phyloP scores from a whole-genome alignment of 2,888 invertebrate genomes.

The Ormyrus nitidulus region DNA sequence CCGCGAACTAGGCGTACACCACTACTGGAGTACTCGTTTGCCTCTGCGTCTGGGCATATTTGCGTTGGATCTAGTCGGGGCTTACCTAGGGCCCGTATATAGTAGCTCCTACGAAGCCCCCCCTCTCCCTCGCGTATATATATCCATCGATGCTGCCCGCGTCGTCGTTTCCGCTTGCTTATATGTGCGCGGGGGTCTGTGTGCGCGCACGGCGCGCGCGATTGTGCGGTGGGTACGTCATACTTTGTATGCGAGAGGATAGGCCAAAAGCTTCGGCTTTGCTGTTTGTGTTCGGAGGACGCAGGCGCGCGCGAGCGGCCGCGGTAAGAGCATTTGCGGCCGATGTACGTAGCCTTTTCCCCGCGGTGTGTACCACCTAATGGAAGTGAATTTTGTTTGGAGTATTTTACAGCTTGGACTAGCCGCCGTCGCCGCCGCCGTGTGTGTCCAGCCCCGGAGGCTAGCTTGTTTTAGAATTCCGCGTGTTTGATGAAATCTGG shows the following conservation, averaged over 20 bases:
- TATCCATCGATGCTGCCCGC: not conserved
- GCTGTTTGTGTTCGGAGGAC: conserved; percentile 27
- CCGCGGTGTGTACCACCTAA: conserved; percentile 27
- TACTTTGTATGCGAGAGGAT: conserved; percentile 45
- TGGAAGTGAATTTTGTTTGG: conserved; percentile 49
- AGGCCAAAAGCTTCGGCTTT: conserved; percentile 33
- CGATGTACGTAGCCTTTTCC: not conserved
- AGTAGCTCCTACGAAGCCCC: not conserved
- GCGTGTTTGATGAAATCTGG: too few species aligned
- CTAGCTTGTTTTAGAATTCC: too few species aligned
- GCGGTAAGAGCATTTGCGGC: conserved; percentile 41
- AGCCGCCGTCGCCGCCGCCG: not conserved
- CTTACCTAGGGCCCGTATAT: conserved; percentile 30
- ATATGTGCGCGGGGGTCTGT: not conserved
- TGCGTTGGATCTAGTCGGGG: conserved; percentile 49
- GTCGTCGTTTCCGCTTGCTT: conserved; percentile 42
- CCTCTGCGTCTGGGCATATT: conserved; percentile 38
- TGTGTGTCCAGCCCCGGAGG: not conserved
- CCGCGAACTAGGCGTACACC: conserved; percentile 8
- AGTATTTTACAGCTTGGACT: conserved; percentile 45
- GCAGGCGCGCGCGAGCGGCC: not conserved
- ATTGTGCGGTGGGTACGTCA: conserved; percentile 13
- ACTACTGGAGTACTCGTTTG: not conserved
- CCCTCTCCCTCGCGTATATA: not conserved
- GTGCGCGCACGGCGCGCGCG: not conserved